These are phyloP conservation scores for Blennius ocellaris DNA, from an alignment of 2,113 vertebrate genomes.

Conservation along the genomic window DNA sequence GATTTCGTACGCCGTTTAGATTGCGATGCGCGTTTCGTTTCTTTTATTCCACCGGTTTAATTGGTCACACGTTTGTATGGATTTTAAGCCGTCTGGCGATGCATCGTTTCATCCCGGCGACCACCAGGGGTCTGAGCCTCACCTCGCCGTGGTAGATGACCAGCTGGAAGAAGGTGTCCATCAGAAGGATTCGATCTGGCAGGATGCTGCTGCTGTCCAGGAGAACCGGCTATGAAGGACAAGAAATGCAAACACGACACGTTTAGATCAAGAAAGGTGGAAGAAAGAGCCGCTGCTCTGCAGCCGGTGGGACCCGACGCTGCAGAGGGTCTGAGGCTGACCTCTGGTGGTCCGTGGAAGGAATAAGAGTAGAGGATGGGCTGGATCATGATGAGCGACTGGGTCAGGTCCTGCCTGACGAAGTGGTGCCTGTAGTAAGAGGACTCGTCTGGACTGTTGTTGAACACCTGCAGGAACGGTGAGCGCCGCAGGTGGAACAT, in stretches of 20 bases:
- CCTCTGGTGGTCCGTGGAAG: conserved; percentile 96
- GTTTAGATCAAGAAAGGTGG: neutral
- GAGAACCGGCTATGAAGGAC: conserved; percentile 89
- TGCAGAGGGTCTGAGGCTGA: conserved; percentile 72
- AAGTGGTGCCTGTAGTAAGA: conserved; percentile 98
- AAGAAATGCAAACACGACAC: conserved; percentile 25
- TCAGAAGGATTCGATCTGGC: conserved; percentile 93
- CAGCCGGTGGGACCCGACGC: too few relatives aligned
- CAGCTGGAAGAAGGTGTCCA: conserved; percentile 99
- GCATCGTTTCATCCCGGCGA: too few relatives aligned
- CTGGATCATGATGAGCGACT: conserved; percentile 98
- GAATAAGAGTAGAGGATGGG: conserved; percentile 98
- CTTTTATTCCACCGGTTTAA: too few relatives aligned
- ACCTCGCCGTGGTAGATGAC: conserved; percentile 98
- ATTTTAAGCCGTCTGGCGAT: too few relatives aligned
- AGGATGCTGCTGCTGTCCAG: conserved; percentile 98
- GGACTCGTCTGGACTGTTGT: conserved; percentile 97
- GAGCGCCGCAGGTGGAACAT: conserved; percentile 98
- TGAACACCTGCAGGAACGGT: conserved; percentile 97
- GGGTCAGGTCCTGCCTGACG: conserved; percentile 94
- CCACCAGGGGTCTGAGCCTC: conserved; percentile 24
- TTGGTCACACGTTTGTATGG: too few relatives aligned
- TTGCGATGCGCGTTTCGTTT: too few relatives aligned
- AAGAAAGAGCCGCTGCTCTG: neutral
- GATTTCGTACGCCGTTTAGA: too few relatives aligned